Percentiles rank a stretch among this genome's conserved stretches.
phyloP scores from a whole-genome alignment of 2,797 vertebrate genomes.

The Brotula barbata region DNA sequence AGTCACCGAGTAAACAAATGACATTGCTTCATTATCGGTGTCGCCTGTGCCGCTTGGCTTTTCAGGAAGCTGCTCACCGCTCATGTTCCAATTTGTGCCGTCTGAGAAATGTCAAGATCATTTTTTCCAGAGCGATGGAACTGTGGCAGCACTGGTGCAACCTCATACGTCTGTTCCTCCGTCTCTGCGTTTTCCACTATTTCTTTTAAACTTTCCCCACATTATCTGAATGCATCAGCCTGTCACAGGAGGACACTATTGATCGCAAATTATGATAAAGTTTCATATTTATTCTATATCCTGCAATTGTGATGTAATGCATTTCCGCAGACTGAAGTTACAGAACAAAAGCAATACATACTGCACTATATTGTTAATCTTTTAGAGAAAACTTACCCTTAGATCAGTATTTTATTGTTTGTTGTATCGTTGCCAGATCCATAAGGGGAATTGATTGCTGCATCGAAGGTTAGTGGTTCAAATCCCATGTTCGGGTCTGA shows the following conservation, averaged over 20 bases:
- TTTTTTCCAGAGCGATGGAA: slow-evolving; percentile 44
- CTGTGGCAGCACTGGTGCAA: slow-evolving; percentile 35
- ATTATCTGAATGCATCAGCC: slow-evolving; percentile 9
- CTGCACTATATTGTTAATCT: background rate
- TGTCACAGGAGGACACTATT: background rate
- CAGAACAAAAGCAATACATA: slow-evolving; percentile 2
- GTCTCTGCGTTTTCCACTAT: background rate
- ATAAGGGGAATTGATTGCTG: slow-evolving; percentile 17
- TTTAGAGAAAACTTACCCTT: slow-evolving; percentile 1
- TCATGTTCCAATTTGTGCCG: slow-evolving; percentile 56
- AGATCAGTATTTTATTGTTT: slow-evolving; percentile 18
- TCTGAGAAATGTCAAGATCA: slow-evolving; percentile 55
- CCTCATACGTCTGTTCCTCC: background rate
- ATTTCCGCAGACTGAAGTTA: background rate
- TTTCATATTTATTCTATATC: background rate
- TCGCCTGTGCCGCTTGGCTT: slow-evolving; percentile 18
- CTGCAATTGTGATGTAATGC: background rate
- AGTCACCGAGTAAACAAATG: slow-evolving; percentile 58
- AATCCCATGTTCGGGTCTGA: background rate
- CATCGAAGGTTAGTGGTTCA: background rate
- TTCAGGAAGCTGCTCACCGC: slow-evolving; percentile 18
- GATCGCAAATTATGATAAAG: slow-evolving; percentile 25
- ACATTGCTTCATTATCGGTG: slow-evolving; percentile 11
- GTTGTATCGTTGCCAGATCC: slow-evolving; percentile 19
- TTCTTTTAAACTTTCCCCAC: background rate